Base-by-base conservation (phyloP, 35 echinoderm and acorn worm genomes). In the Ophioderma brevispina region DNA sequence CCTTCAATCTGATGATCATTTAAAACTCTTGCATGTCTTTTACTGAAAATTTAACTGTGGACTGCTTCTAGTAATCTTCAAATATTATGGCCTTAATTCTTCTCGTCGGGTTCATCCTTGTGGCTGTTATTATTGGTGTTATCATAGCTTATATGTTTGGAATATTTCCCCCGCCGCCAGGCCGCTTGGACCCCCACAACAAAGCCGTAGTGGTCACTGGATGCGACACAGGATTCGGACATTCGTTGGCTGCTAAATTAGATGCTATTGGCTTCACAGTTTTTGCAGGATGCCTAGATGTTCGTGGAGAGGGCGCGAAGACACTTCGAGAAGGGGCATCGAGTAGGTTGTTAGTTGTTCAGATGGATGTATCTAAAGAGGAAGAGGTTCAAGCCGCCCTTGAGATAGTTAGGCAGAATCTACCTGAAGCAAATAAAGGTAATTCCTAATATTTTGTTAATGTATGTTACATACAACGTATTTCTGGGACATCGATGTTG, bases 301-400 rank as follows among this genome's bases (percentile, higher is more conserved):
- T 35, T 34, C 36, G 42, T 1, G 79, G 88, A 25, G 88, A 82
- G 0, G 88, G 78, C 17, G 78, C 88, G 30, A 46, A 0, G 1
- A 82, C 37, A 23, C 77, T 84, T 38, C 37, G 41, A 25, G 76
- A 84, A 56, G 34, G 49, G 35, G 63, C 64, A 5, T 49, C 64
- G 2, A 75, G 76, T 18, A 84, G 75, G n/a, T 80, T 92, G 30
- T 70, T 77, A 0, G 79, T 92, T 31, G 30, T 92, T 32, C 90
- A 92, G 42, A 63, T 92, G 90, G 82, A 92, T 64, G 76, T 92
- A 0, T 85, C 82, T 1, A 86, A 92, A n/a, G 59, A 70, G 2
- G 28, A 18, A 25, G 59, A 25, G 6, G 17, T 70, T 8, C 59
- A 70, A 70, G 28, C 59, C 2, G 59, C 59, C 1, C n/a, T 70